Percentiles rank a stretch among this genome's conserved stretches.
Conservation (phyloP, 2,797 vertebrate species). For the Oreochromis mossambicus region DNA sequence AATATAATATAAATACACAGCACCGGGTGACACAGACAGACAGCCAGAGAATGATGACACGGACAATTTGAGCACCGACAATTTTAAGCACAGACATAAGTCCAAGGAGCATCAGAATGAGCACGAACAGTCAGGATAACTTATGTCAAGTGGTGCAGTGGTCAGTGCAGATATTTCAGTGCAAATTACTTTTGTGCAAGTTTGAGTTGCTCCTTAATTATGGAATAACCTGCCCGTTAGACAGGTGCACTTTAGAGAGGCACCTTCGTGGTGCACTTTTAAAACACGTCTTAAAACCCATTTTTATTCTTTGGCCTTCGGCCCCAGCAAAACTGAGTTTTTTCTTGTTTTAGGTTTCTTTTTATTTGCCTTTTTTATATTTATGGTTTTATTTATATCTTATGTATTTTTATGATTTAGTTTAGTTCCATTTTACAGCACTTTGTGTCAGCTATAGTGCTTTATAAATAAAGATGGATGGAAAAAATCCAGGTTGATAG, state of each 20-base stretch:
- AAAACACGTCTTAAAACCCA: not conserved
- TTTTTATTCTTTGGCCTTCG: not conserved
- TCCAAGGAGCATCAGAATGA: not conserved
- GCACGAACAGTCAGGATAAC: not conserved
- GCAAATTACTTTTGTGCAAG: not conserved
- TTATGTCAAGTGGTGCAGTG: not conserved
- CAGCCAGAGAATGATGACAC: not conserved
- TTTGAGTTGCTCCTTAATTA: not conserved
- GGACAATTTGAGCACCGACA: not conserved
- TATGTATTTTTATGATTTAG: not conserved
- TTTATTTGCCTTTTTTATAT: not conserved
- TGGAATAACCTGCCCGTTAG: not conserved
- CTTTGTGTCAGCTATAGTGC: not conserved
- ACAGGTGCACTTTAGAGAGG: not conserved
- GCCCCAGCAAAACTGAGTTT: not conserved
- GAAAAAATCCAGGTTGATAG: not conserved
- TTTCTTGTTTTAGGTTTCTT: not conserved
- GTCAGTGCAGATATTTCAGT: not conserved
- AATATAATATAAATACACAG: not conserved
- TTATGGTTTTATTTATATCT: not conserved
- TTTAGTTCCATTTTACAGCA: accelerated
- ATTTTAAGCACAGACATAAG: not conserved
- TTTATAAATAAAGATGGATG: not conserved
- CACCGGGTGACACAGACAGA: accelerated
- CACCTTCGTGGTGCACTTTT: too few species aligned